Conservation (phyloP, 2,888 invertebrate genomes). For the Polydrusus cervinus region DNA sequence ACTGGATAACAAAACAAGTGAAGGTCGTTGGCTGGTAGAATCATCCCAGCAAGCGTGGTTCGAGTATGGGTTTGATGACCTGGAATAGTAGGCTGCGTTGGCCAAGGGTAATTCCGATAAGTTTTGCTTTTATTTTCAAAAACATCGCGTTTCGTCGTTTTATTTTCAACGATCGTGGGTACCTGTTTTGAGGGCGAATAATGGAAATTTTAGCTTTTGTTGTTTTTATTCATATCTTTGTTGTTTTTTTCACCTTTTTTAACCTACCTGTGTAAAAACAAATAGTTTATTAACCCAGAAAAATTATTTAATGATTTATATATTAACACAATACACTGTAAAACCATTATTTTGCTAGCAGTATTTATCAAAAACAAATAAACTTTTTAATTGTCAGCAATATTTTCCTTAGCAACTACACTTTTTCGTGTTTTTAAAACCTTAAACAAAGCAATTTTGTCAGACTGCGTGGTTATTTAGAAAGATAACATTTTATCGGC, state of each 20-base stretch:
- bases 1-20: conserved; percentile 55
- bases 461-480: conserved; percentile 10
- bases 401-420: neutral
- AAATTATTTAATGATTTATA: neutral
- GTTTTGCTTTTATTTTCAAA: conserved; percentile 56
- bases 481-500: conserved; percentile 20
- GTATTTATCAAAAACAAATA: neutral
- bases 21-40: conserved; percentile 63
- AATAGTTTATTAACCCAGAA: conserved; percentile 2
- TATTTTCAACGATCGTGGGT: conserved; percentile 12
- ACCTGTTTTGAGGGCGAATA: conserved; percentile 9
- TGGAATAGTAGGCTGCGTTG: conserved; percentile 62
- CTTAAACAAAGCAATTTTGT: neutral
- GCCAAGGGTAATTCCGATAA: conserved; percentile 67
- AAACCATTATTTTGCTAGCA: neutral
- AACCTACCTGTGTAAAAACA: neutral
- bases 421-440: neutral
- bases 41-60: conserved; percentile 62
- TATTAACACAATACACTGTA: neutral
- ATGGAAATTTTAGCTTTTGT: neutral
- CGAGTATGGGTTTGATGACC: conserved; percentile 65
- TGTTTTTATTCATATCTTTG: neutral
- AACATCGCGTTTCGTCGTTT: conserved; percentile 39
- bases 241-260: neutral
- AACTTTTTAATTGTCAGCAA: conserved; percentile 1